These are phyloP conservation scores for Ladona fulva DNA, from an alignment of 1,140 invertebrate genomes.

Conservation along the genomic window DNA sequence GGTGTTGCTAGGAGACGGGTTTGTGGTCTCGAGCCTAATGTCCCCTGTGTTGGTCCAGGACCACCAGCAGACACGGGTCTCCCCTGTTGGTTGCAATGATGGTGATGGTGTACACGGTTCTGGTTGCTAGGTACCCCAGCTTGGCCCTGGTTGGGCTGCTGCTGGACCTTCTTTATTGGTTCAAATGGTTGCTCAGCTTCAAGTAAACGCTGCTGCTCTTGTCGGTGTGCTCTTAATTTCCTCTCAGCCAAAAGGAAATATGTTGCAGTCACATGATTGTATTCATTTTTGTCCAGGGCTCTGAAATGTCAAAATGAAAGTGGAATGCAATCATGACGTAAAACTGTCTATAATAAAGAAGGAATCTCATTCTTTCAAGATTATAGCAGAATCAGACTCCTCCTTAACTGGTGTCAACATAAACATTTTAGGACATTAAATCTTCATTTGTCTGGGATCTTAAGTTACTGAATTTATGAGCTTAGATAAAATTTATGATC, in stretches of 20 bases:
- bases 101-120: background rate
- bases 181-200: background rate
- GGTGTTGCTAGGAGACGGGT: background rate
- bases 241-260: slow-evolving; percentile 95
- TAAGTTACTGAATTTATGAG: too few relatives aligned
- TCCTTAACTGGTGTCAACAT: too few relatives aligned
- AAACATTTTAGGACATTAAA: too few relatives aligned
- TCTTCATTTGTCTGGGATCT: too few relatives aligned
- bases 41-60: background rate
- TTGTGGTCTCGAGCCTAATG: background rate
- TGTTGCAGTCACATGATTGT: slow-evolving; percentile 97
- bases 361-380: too few relatives aligned
- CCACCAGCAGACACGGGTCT: background rate
- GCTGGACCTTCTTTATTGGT: background rate
- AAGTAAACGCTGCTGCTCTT: slow-evolving; percentile 40
- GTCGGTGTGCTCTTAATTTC: slow-evolving; percentile 64
- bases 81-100: background rate
- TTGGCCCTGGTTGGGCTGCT: background rate
- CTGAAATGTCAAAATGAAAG: slow-evolving; percentile 39
- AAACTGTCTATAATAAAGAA: too few relatives aligned
- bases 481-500: too few relatives aligned
- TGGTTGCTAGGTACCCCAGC: background rate
- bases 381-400: too few relatives aligned
- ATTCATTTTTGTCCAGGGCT: slow-evolving; percentile 88
- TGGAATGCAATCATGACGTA: too few relatives aligned